Evolutionary conservation across 1,140 invertebrate genomes (phyloP), one percentile per base, ranked within the genome.

Genomic region (Lucilia sericata): DNA sequence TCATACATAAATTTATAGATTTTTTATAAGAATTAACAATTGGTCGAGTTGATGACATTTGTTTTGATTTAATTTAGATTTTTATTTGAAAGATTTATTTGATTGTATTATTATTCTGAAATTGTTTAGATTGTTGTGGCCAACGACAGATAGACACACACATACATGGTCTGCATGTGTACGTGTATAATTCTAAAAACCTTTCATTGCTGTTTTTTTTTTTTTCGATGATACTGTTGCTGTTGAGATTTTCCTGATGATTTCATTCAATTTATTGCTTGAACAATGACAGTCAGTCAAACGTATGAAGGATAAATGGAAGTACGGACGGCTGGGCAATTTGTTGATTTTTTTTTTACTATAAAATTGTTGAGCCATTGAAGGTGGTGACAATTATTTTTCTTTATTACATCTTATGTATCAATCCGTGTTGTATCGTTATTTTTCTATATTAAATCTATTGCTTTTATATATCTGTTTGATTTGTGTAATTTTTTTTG

Each of bases 191-290:
- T 55, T 12, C 51, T 5, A 12, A 10, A 8, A 55, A 55, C 13
- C 5, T 55, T 55, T 55, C 12, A 14, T 55, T 17, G 4, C 14
- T 5, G 10, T 47, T 19, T 42, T 42, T n/a, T n/a, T n/a, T n/a
- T n/a, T n/a, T 42, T 42, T 42, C 42, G 3, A 2, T 30, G 25
- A 30, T 30, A 3, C 25, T 30, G 25, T 42, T 42, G 42, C 25
- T 30, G 25, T 30, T 8, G 74, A 76, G 74, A 76, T 76, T 76
- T 76, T 76, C 74, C 74, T 76, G 74, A 76, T 76, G 74, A 76
- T 76, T 76, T 76, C 74, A 76, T 76, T 76, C 74, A 76, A 76
- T 76, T 76, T 76, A 76, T 76, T 76, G 74, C 74, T 76, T 76
- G 30, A 36, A 76, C 74, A 76, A 76, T 42, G 30, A 55, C 42